Percentiles rank a stretch among this genome's conserved stretches.
phyloP scores from a whole-genome alignment of 2,113 vertebrate genomes.

The Passer domesticus region DNA sequence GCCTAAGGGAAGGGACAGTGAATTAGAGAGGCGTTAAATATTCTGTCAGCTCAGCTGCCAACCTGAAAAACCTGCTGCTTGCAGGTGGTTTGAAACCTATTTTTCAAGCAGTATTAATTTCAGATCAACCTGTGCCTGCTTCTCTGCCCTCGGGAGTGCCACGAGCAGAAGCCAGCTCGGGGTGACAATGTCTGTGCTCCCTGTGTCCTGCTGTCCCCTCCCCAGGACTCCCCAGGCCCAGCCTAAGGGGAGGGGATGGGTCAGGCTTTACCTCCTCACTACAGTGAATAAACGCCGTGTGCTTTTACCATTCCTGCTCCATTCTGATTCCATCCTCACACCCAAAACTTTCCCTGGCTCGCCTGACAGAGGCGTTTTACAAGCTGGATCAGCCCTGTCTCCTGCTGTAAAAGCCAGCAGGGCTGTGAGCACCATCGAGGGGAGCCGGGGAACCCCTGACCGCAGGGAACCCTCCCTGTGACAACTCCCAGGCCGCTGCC shows the following conservation, averaged over 20 bases:
- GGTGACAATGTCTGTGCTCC: neutral
- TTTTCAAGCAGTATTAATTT: neutral
- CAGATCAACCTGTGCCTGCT: neutral
- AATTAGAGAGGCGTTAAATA: rapidly evolving
- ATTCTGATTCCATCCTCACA: neutral
- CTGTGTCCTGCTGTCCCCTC: rapidly evolving
- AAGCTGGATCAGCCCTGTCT: neutral
- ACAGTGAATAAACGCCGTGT: neutral
- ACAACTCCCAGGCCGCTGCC: neutral
- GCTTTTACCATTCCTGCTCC: neutral
- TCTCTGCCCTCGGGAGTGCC: neutral
- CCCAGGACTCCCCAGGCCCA: rapidly evolving
- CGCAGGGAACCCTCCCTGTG: rapidly evolving
- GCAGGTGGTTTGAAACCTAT: neutral
- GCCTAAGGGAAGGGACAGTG: neutral
- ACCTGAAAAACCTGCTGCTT: neutral
- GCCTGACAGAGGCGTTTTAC: neutral
- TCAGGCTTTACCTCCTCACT: neutral
- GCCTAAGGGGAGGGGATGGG: neutral
- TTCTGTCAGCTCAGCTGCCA: neutral
- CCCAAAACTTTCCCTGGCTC: neutral
- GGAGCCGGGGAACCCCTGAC: neutral
- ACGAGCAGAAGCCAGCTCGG: neutral
- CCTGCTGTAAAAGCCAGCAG: neutral
- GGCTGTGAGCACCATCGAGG: neutral